Conservation (phyloP, 2,888 invertebrate genomes). For the Galeruca laticollis region DNA sequence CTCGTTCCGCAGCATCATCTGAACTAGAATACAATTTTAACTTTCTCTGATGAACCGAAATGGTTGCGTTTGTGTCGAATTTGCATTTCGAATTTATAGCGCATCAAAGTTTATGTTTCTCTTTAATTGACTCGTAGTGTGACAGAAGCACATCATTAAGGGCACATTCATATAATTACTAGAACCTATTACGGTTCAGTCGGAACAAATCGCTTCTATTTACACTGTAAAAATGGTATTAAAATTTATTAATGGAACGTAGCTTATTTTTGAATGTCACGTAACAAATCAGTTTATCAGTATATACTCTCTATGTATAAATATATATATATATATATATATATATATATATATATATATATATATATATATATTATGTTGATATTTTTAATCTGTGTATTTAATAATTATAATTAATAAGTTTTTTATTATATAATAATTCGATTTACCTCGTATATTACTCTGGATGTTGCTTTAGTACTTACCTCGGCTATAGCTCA, state of each 20-base stretch:
- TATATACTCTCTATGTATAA: too few species aligned
- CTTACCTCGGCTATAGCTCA: too few species aligned
- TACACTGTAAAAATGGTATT: slow-evolving; percentile 10
- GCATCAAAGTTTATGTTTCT: slow-evolving; percentile 47
- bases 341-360: too few species aligned
- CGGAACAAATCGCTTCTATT: slow-evolving; percentile 14
- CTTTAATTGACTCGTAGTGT: slow-evolving; percentile 39
- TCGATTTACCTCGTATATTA: too few species aligned
- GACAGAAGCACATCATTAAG: slow-evolving; percentile 36
- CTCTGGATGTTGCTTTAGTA: too few species aligned
- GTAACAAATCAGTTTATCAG: too few species aligned
- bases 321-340: too few species aligned
- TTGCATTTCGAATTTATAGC: slow-evolving; percentile 55
- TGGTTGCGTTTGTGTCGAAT: slow-evolving; percentile 56
- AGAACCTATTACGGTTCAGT: slow-evolving; percentile 28
- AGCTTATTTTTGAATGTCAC: too few species aligned
- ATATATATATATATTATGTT: too few species aligned
- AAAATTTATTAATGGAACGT: not conserved
- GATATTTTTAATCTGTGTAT: too few species aligned
- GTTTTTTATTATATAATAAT: too few species aligned
- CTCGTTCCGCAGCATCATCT: not conserved
- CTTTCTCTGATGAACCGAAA: slow-evolving; percentile 54
- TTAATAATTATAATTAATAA: too few species aligned
- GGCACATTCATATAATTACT: slow-evolving; percentile 41
- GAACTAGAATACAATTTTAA: slow-evolving; percentile 41